Evolutionary conservation across 2,797 vertebrate genomes (phyloP).

Genomic region (Phalloptychus januarius): DNA sequence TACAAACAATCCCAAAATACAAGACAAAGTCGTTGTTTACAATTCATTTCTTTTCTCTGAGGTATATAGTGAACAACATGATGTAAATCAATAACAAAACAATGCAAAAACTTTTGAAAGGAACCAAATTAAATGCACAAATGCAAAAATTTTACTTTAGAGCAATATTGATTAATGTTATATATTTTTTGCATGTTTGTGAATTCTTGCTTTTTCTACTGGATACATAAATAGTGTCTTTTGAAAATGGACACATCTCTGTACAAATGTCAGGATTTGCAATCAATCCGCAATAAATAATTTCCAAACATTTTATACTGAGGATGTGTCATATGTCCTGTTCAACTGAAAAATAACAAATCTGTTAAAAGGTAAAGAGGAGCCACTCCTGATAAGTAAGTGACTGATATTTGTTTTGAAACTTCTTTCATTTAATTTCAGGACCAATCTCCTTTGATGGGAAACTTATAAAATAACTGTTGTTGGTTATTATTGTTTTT

Average conservation of each 20-base stretch:
- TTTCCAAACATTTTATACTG: not conserved
- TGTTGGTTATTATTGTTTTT: not conserved
- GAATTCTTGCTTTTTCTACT: slow-evolving; percentile 4
- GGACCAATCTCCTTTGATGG: not conserved
- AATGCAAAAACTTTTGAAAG: slow-evolving; percentile 24
- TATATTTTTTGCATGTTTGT: slow-evolving; percentile 20
- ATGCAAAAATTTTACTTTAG: slow-evolving; percentile 39
- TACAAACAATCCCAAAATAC: slow-evolving; percentile 1
- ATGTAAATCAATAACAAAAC: slow-evolving; percentile 23
- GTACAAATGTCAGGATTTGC: not conserved
- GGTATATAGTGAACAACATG: slow-evolving; percentile 1
- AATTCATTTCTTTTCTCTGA: slow-evolving; percentile 20
- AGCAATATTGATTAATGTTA: slow-evolving; percentile 5
- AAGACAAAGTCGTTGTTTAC: slow-evolving; percentile 6
- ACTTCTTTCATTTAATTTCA: not conserved
- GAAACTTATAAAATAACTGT: not conserved
- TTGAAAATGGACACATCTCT: not conserved
- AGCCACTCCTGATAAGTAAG: not conserved
- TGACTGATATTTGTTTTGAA: not conserved
- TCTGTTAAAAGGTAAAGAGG: not conserved
- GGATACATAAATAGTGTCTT: not conserved
- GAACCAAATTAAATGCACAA: slow-evolving; percentile 17
- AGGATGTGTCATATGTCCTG: not conserved
- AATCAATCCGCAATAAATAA: not conserved
- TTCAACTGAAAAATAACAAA: not conserved